Base-by-base conservation (phyloP, 1,140 invertebrate genomes). In the Pararge aegeria region DNA sequence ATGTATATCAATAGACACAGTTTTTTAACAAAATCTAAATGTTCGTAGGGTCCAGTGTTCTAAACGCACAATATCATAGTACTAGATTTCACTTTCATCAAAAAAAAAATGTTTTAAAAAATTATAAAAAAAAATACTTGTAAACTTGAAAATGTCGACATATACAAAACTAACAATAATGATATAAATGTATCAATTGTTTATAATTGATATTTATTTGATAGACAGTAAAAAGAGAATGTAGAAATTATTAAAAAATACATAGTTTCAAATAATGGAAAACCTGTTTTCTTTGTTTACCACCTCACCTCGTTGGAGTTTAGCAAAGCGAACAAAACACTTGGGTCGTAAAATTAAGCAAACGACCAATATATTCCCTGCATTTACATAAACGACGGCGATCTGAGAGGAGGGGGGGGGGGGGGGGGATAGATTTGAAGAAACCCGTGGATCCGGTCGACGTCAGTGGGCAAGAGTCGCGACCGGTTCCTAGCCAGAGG, bases 1-100 rank as follows among this genome's bases (percentile, higher is more conserved):
- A 78, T 89, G 75, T 84, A 77, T 82, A 78, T 78, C 78, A 77
- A 82, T 82, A 86, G 80, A 78, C 73, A 82, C 80, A 68, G 80
- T 87, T 89, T 84, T 87, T 80, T 78, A 86, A 78, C 42, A 72
- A 80, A 87, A 87, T 89, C 79, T 87, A 83, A 84, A 86, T 87
- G 86, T 87, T 83, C 71, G 80, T 87, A 89, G 84, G 87, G 87
- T 89, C 84, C 87, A 89, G 87, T 89, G 83, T 89, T 87, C 67
- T 78, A 73, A 78, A 87, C 84, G 84, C 87, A 89, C 84, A 87
- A 89, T 87, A 87, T 85, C 80, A 87, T 89, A 87, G 84, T 74
- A 81, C 79, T 89, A 89, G 86, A 83, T 52, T 73, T 87, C 86
- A 89, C 86, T 87, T 82, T 87, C 83, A 86, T 84, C 77, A 68